Base-by-base conservation (phyloP, 1,140 invertebrate genomes). In the Steinernema feltiae region DNA sequence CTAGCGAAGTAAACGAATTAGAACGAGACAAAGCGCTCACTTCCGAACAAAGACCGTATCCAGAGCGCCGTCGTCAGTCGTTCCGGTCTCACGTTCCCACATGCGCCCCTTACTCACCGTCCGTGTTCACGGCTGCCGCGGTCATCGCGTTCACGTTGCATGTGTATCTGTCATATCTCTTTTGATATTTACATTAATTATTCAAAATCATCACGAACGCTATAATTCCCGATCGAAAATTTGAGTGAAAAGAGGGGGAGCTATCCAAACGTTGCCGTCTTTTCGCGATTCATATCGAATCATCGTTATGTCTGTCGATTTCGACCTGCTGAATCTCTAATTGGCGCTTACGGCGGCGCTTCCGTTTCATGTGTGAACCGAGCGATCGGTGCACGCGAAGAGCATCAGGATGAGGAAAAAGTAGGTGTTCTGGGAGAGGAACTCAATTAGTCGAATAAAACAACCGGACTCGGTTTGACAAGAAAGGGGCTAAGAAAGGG, bases 181-280 rank as follows among this genome's bases (percentile, higher is more conserved):
- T 71, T 32, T 71, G 70, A 71, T 71, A 71, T 71, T 71, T 71
- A 71, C 32, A 71, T 32, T 71, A 71, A 32, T 71, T 71, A 71
- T 35, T 71, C 70, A 35, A 71, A 71, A 63, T 63, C 53, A 63
- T 63, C 53, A 63, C 53, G 53, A 27, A n/a, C 7, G 53, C 53
- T 63, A 63, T 63, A 63, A 63, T 63, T 63, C 24, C 7, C 53
- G 53, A 63, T 63, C 53, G 53, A 3, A 27, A 12, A 63, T 15
- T 27, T 21, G 15, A 63, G 53, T 15, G 12, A 27, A 63, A 63
- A 7, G 12, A 27, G 24, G 24, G 24, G 53, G 7, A 3, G 12
- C 12, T 27, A 21, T 63, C 53, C 41, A 27, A 3, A 7, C 53
- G 12, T 63, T 63, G 53, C 53, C 12, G 53, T 17, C 53, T 63